phyloP scores from a whole-genome alignment of 1,140 invertebrate genomes.

The Bombus difficillimus region DNA sequence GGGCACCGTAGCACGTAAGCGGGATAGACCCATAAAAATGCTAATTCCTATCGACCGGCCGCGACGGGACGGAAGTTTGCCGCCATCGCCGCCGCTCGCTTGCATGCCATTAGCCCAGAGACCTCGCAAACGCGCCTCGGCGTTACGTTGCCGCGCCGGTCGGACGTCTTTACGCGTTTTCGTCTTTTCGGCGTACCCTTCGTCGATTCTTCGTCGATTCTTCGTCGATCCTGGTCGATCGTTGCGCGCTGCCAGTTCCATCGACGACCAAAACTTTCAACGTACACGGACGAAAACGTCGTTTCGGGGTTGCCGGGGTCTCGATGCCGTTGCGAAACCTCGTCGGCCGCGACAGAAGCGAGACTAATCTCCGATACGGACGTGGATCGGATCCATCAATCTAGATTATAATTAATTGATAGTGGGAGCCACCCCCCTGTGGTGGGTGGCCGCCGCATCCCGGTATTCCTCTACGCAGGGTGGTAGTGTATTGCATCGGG shows the following conservation, averaged over 20 bases:
- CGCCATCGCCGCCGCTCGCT: slow-evolving; percentile 73
- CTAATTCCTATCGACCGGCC: slow-evolving; percentile 81
- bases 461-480: slow-evolving; percentile 59
- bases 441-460: slow-evolving; percentile 75
- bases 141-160: not conserved
- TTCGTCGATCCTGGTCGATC: too few species aligned
- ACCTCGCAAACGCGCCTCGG: slow-evolving; percentile 76
- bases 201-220: too few species aligned
- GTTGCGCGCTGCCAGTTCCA: too few species aligned
- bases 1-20: slow-evolving; percentile 71
- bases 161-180: not conserved
- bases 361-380: slow-evolving; percentile 80
- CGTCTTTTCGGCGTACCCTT: not conserved
- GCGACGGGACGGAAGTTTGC: slow-evolving; percentile 57
- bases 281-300: not conserved
- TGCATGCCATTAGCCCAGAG: slow-evolving; percentile 83
- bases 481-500: slow-evolving; percentile 79
- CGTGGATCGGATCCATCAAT: slow-evolving; percentile 82
- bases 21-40: slow-evolving; percentile 83
- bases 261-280: not conserved
- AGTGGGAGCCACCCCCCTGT: slow-evolving; percentile 75
- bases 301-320: slow-evolving; percentile 18
- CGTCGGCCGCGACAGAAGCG: slow-evolving; percentile 70
- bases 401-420: slow-evolving; percentile 84
- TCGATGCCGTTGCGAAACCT: not conserved